phyloP scores from a whole-genome alignment of 2,797 vertebrate species.

The Sebastes aleutianus region DNA sequence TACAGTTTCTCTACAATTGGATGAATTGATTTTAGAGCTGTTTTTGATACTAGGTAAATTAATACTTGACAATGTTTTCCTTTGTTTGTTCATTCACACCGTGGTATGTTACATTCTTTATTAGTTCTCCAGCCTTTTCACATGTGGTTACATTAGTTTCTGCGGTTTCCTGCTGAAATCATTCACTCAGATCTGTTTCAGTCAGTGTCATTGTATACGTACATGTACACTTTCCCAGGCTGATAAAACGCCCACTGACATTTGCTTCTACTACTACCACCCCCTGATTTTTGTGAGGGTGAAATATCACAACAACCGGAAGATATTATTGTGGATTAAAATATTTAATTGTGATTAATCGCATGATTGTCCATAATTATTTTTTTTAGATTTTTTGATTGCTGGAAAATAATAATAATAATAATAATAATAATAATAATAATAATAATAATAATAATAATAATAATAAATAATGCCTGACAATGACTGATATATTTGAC shows the following conservation, averaged over 20 bases:
- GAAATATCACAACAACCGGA: not conserved
- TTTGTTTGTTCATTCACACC: too few species aligned
- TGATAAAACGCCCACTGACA: not conserved
- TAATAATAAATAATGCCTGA: too few species aligned
- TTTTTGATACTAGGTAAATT: not conserved
- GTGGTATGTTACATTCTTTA: not conserved
- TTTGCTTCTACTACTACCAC: not conserved
- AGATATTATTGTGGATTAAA: not conserved
- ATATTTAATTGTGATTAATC: too few species aligned
- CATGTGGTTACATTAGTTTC: too few species aligned
- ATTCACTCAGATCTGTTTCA: not conserved
- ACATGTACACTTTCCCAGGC: not conserved
- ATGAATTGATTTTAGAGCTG: not conserved
- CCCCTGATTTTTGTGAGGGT: not conserved
- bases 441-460: too few species aligned
- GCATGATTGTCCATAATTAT: too few species aligned
- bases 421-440: too few species aligned
- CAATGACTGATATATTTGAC: too few species aligned
- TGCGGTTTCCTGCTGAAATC: not conserved
- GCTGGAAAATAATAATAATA: too few species aligned
- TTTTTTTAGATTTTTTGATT: too few species aligned
- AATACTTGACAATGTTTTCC: not conserved
- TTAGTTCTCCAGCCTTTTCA: not conserved
- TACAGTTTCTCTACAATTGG: not conserved
- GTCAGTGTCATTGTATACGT: not conserved